phyloP scores from a whole-genome alignment of 1,140 invertebrate species.

The Ips nitidus region DNA sequence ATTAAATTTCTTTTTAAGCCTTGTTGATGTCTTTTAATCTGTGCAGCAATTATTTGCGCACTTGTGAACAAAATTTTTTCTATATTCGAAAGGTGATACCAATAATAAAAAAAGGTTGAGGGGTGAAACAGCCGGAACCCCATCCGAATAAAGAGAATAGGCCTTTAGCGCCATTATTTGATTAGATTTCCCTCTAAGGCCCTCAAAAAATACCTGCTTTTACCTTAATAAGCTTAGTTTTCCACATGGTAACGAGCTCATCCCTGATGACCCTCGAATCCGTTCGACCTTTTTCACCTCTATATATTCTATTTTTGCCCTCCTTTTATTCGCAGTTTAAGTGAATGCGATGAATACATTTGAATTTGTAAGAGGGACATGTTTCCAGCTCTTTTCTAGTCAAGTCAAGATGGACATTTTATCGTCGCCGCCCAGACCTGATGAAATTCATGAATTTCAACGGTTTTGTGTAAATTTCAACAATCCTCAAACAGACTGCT shows the following conservation, averaged over 20 bases:
- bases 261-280: slow-evolving; percentile 8
- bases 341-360: slow-evolving; percentile 22
- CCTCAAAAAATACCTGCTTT: slow-evolving; percentile 18
- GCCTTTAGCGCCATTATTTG: slow-evolving; percentile 12
- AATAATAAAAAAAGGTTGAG: no score
- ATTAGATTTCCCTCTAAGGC: slow-evolving; percentile 13
- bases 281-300: slow-evolving; percentile 22
- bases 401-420: slow-evolving; percentile 17
- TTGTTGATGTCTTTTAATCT: no score
- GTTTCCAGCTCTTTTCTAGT: slow-evolving; percentile 6
- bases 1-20: no score
- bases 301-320: slow-evolving; percentile 16
- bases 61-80: no score
- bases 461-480: no score
- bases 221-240: slow-evolving; percentile 26
- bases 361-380: slow-evolving; percentile 14
- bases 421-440: slow-evolving; percentile 1
- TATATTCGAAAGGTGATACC: no score
- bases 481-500: no score
- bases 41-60: no score
- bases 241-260: slow-evolving; percentile 19
- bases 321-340: slow-evolving; percentile 17
- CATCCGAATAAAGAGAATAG: slow-evolving; percentile 9
- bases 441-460: slow-evolving; percentile 17
- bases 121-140: neutral